A percentile compares a stretch with the other conserved stretches of the same genome.
Conservation (phyloP, 1,140 invertebrate species). For the Drosophila asahinai region DNA sequence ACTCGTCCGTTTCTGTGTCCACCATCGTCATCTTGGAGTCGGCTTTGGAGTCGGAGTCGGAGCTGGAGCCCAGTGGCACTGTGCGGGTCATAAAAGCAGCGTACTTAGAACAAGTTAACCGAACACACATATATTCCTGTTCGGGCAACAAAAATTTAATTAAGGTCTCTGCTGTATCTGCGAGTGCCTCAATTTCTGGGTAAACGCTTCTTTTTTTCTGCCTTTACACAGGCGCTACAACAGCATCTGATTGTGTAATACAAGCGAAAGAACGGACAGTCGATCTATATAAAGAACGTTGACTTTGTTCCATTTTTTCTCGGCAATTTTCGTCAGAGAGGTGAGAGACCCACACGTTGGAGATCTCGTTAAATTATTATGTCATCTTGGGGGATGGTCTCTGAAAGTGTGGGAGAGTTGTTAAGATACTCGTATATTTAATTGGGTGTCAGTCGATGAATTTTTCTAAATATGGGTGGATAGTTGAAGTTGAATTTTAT, state of each 20-base stretch:
- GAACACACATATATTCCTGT: constrained; percentile 45
- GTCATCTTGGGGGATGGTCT: constrained; percentile 2
- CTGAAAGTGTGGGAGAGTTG: neutral
- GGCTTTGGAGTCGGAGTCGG: neutral
- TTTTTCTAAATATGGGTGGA: neutral
- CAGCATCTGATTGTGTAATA: constrained; percentile 63
- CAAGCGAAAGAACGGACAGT: constrained; percentile 8
- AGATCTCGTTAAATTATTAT: constrained; percentile 11
- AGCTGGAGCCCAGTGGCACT: constrained; percentile 27
- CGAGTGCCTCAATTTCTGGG: constrained; percentile 42
- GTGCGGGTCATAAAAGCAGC: constrained; percentile 71
- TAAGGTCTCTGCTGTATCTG: constrained; percentile 50
- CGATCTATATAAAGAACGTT: constrained; percentile 61
- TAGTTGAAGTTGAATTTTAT: neutral
- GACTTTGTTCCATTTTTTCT: constrained; percentile 34
- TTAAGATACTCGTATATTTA: neutral
- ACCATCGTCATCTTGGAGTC: constrained; percentile 33
- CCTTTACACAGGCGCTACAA: constrained; percentile 32
- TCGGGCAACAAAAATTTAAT: constrained; percentile 69
- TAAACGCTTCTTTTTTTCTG: constrained; percentile 41
- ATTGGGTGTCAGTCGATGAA: neutral
- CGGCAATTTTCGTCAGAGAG: constrained; percentile 20
- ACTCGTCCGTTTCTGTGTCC: constrained; percentile 55
- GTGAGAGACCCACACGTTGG: constrained; percentile 17
- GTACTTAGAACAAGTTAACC: constrained; percentile 75